A percentile compares a stretch with the other conserved stretches of the same genome.
phyloP scores from a whole-genome alignment of 2,888 invertebrate genomes.

The Melanophora roralis region DNA sequence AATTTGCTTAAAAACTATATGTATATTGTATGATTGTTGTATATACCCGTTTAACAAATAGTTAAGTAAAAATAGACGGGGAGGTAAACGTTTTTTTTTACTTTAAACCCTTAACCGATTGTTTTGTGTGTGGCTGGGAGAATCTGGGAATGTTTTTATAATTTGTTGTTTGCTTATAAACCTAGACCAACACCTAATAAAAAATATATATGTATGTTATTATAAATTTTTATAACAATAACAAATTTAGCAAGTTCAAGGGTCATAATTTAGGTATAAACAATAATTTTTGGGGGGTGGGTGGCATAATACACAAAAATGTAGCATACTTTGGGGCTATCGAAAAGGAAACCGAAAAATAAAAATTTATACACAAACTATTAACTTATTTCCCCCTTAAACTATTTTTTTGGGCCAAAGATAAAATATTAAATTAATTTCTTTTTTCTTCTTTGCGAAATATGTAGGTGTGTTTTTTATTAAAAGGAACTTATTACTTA shows the following conservation, averaged over 20 bases:
- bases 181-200: constrained; percentile 40
- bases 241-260: not conserved
- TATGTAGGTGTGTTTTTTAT: too few species aligned
- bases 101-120: constrained; percentile 3
- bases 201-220: too few species aligned
- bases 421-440: too few species aligned
- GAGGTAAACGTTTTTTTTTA: not conserved
- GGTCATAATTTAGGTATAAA: not conserved
- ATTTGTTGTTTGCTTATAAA: not conserved
- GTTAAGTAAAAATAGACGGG: not conserved
- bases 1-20: constrained; percentile 17
- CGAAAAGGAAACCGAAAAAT: not conserved
- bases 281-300: not conserved
- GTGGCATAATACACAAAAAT: not conserved
- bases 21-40: not conserved
- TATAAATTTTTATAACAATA: constrained; percentile 20
- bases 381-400: not conserved
- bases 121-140: not conserved
- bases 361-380: not conserved
- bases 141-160: not conserved
- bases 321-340: constrained; percentile 4
- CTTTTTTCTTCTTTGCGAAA: too few species aligned
- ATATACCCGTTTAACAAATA: not conserved
- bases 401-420: too few species aligned
- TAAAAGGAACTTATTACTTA: too few species aligned